Evolutionary conservation across 2,113 vertebrate species (phyloP).

Genomic region (Oncorhynchus keta): DNA sequence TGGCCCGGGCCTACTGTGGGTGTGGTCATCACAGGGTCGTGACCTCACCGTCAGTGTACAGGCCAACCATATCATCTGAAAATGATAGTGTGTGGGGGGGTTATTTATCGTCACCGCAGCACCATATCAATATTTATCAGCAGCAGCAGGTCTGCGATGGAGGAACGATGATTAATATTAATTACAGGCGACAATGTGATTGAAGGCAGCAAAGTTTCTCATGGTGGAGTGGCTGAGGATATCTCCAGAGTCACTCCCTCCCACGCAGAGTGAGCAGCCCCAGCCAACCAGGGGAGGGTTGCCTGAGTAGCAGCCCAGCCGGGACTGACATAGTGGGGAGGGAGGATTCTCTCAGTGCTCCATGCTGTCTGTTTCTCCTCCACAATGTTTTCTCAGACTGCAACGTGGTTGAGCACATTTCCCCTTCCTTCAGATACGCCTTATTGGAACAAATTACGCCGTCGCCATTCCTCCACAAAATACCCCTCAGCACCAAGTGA

Average conservation of each 20-base stretch:
- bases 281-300: neutral
- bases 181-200: slow-evolving; percentile 56
- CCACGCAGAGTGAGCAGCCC: neutral
- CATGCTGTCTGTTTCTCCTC: slow-evolving; percentile 3
- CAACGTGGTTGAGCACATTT: too few species aligned
- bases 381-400: slow-evolving; percentile 5
- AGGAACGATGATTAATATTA: slow-evolving; percentile 59
- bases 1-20: too few species aligned
- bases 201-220: slow-evolving; percentile 60
- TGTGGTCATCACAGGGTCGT: too few species aligned
- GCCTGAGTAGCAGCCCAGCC: neutral
- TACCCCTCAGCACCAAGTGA: slow-evolving; percentile 40
- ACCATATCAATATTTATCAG: slow-evolving; percentile 55
- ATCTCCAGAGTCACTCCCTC: slow-evolving; percentile 66
- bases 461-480: neutral
- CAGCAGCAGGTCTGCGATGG: slow-evolving; percentile 12
- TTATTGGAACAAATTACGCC: slow-evolving; percentile 29
- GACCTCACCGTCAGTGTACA: too few species aligned
- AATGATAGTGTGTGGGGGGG: too few species aligned
- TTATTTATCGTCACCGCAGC: slow-evolving; percentile 5
- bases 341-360: too few species aligned
- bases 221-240: slow-evolving; percentile 64
- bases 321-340: neutral
- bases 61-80: too few species aligned
- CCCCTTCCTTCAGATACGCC: slow-evolving; percentile 3